These are phyloP conservation scores for Phalacrocorax aristotelis DNA, from an alignment of 2,113 vertebrate species.

Conservation along the genomic window DNA sequence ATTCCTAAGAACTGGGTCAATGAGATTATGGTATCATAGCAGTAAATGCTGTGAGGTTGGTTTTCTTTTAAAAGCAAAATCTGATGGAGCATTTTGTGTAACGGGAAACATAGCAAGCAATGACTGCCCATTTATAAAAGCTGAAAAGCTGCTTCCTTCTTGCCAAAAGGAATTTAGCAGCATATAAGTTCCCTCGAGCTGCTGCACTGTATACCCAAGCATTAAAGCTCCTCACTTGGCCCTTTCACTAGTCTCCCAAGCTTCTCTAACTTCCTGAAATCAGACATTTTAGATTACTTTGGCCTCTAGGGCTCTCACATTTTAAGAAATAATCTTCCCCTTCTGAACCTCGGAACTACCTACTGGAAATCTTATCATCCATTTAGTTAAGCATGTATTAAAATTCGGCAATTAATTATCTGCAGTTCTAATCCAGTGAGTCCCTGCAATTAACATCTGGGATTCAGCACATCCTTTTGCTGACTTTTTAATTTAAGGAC, in stretches of 20 bases:
- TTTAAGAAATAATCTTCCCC: constrained; percentile 56
- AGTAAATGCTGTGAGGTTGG: background rate
- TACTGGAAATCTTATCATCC: constrained; percentile 67
- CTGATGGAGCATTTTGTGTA: constrained; percentile 28
- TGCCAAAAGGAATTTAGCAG: constrained; percentile 11
- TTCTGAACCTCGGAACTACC: constrained; percentile 49
- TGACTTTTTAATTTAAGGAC: constrained; percentile 73
- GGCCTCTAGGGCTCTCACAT: constrained; percentile 17
- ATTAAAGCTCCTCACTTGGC: background rate
- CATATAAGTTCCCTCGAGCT: background rate
- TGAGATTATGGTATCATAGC: constrained; percentile 5
- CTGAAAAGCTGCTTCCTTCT: background rate
- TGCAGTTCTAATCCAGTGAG: constrained; percentile 76
- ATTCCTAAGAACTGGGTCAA: background rate
- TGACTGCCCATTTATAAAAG: constrained; percentile 24
- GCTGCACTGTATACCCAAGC: background rate
- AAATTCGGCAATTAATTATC: constrained; percentile 78
- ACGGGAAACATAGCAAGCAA: background rate
- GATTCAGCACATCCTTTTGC: constrained; percentile 70
- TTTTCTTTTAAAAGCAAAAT: background rate
- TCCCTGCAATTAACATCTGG: constrained; percentile 72
- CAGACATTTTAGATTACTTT: constrained; percentile 57
- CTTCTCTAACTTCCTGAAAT: constrained; percentile 29
- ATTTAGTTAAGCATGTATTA: constrained; percentile 66
- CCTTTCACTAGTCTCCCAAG: background rate